phyloP scores from a whole-genome alignment of 1,140 invertebrate genomes.

The Tenebrio molitor region DNA sequence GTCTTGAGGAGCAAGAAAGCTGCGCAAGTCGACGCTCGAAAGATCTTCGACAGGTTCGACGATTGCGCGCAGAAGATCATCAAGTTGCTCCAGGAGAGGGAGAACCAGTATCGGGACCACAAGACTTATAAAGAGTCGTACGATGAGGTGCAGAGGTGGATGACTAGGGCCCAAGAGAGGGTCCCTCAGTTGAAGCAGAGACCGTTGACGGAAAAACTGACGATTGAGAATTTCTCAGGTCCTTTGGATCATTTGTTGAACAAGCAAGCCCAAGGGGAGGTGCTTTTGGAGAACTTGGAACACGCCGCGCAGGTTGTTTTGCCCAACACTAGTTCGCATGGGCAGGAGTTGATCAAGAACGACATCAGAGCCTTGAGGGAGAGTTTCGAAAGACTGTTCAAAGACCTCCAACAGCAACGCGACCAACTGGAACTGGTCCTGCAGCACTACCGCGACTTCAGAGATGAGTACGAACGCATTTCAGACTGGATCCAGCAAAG shows the following conservation, averaged over 20 bases:
- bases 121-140: conserved; percentile 89
- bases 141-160: conserved; percentile 88
- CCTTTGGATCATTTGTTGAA: conserved; percentile 89
- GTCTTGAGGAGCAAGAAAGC: conserved; percentile 89
- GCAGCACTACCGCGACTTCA: conserved; percentile 89
- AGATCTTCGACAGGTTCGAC: conserved; percentile 86
- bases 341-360: conserved; percentile 85
- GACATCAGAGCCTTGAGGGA: conserved; percentile 88
- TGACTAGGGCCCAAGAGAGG: conserved; percentile 88
- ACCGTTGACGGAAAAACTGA: conserved; percentile 86
- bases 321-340: conserved; percentile 83
- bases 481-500: conserved; percentile 96
- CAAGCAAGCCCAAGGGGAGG: conserved; percentile 91
- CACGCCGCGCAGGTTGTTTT: conserved; percentile 89
- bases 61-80: conserved; percentile 78
- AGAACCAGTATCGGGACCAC: conserved; percentile 90
- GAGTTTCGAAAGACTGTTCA: conserved; percentile 86
- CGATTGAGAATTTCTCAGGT: conserved; percentile 88
- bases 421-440: conserved; percentile 86
- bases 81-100: conserved; percentile 81
- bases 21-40: conserved; percentile 86
- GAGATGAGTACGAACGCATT: conserved; percentile 91
- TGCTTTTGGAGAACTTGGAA: conserved; percentile 87
- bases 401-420: conserved; percentile 88
- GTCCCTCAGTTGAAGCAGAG: conserved; percentile 89